Base-by-base conservation (phyloP, 2,888 invertebrate species). In the Ophion ventricosus region DNA sequence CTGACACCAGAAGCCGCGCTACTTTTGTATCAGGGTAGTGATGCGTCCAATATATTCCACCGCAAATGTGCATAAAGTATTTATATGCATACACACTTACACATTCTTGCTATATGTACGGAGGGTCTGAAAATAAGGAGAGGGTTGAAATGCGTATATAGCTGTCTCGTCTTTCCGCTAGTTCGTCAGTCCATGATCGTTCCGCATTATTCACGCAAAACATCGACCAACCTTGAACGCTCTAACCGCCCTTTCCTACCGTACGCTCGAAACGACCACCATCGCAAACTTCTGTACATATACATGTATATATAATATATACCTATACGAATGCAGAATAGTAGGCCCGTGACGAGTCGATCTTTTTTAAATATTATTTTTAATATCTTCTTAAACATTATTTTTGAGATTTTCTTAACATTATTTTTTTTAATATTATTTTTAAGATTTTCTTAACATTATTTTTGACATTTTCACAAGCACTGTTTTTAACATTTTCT, bases 11-110 rank as follows among this genome's bases (percentile, higher is more conserved):
- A 78, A 79, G 83, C 80, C 86, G 84, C 87, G 82, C 84, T 87
- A 88, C 90, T 91, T 91, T 91, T 91, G 91, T 91, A 90, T 89
- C 85, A 89, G 86, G 88, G 89, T 88, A 90, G 87, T 87, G 91
- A 91, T 91, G 90, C 91, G 89, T 90, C 86, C 89, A 91, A 89
- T 88, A 87, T 87, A 70, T 64, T 57, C 49, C 43, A 57, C 69
- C 25, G 29, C 29, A 23, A 72, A 57, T 64, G 59, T 10, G 57
- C 72, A 35, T 49, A 20, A 20, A 14, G 35, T 17, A 59, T 43
- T 2, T 73, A 23, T 59, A 23, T 61, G 35, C 3, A 35, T 7
- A 35, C 2, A 35, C 35, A 35, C 35, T 7, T 8, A 35, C 35
- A 35, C 4, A 35, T 4, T 2, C n/a, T n/a, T 4, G 4, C 29